These are phyloP conservation scores for Microhierax caerulescens DNA, from an alignment of 2,797 vertebrate genomes.

Conservation along the genomic window DNA sequence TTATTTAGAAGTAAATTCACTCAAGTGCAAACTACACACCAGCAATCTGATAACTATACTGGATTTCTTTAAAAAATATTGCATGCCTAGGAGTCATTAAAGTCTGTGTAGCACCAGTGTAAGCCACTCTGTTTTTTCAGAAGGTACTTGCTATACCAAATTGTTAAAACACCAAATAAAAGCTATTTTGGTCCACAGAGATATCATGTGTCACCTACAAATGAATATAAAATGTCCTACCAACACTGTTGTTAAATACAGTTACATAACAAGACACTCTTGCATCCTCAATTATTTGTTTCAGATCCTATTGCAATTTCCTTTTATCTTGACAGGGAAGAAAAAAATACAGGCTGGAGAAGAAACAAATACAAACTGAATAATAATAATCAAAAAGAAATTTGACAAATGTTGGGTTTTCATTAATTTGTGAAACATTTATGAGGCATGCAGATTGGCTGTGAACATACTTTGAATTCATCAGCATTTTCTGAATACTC, in stretches of 20 bases:
- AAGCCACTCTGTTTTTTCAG: not conserved
- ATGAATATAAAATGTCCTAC: not conserved
- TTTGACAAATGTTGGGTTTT: not conserved
- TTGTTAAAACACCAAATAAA: not conserved
- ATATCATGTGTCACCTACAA: not conserved
- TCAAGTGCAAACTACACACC: not conserved
- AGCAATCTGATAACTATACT: not conserved
- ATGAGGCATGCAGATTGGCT: not conserved
- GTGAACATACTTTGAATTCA: not conserved
- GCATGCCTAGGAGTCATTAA: not conserved
- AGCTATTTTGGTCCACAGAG: not conserved
- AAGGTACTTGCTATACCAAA: not conserved
- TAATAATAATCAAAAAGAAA: constrained; percentile 3
- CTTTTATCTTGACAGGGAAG: not conserved
- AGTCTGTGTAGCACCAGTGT: not conserved
- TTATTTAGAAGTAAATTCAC: not conserved
- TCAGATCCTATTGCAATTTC: not conserved
- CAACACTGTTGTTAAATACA: not conserved
- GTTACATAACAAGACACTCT: not conserved
- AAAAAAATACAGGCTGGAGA: not conserved
- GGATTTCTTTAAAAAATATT: not conserved
- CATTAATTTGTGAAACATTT: constrained; percentile 29
- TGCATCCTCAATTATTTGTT: not conserved
- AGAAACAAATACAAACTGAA: not conserved
- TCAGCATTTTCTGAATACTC: not conserved